Evolutionary conservation across 2,113 vertebrate species (phyloP).

Genomic region (Elachura formosa): DNA sequence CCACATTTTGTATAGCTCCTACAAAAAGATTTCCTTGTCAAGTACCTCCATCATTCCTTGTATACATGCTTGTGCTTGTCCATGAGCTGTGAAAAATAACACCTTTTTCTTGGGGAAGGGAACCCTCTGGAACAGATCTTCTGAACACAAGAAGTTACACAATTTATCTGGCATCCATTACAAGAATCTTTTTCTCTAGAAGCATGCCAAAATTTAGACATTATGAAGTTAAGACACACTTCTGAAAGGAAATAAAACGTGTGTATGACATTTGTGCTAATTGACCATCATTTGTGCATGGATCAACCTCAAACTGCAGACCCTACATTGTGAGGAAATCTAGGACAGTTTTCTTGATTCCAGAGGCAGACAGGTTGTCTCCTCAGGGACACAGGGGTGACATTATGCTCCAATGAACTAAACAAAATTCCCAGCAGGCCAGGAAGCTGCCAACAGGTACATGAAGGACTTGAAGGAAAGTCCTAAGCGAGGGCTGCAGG

Average conservation of each 20-base stretch:
- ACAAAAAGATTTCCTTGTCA: neutral
- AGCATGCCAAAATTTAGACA: neutral
- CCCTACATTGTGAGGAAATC: neutral
- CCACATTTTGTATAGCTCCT: neutral
- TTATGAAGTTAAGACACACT: neutral
- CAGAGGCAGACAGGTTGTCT: neutral
- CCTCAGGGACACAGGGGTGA: neutral
- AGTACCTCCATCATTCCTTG: fast-evolving
- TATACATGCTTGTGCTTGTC: neutral
- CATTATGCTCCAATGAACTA: neutral
- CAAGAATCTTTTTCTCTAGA: neutral
- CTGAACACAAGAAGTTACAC: neutral
- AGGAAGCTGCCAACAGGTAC: neutral
- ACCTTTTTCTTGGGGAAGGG: fast-evolving
- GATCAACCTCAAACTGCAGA: neutral
- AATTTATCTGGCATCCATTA: neutral
- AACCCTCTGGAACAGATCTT: neutral
- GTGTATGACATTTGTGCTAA: neutral
- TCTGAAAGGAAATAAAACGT: neutral
- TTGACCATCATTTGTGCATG: neutral
- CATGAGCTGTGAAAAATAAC: neutral
- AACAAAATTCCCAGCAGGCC: neutral
- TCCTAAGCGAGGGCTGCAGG: neutral
- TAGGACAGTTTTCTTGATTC: neutral
- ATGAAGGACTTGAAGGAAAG: neutral